Evolutionary conservation across 2,888 invertebrate species (phyloP).

Genomic region (Drosophila stalkeri): DNA sequence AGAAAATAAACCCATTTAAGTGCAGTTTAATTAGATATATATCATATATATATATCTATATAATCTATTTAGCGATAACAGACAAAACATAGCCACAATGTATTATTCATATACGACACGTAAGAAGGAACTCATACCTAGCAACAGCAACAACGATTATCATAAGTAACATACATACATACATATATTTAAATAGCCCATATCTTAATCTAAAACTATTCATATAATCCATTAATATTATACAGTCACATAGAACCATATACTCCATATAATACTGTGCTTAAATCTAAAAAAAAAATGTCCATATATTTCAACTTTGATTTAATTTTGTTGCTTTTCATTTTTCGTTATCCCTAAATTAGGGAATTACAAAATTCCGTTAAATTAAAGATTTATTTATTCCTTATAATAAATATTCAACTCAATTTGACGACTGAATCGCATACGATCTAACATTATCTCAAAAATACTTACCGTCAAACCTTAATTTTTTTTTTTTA

Average conservation of each 20-base stretch:
- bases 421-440: not conserved
- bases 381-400: not conserved
- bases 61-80: constrained; percentile 15
- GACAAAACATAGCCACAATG: constrained; percentile 60
- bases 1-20: constrained; percentile 11
- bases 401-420: not conserved
- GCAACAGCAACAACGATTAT: constrained; percentile 54
- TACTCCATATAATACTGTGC: not conserved
- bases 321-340: constrained; percentile 15
- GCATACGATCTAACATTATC: not conserved
- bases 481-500: not conserved
- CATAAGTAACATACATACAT: constrained; percentile 16
- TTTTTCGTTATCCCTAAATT: constrained; percentile 11
- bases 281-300: not conserved
- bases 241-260: not conserved
- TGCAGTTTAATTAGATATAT: constrained; percentile 26
- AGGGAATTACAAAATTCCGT: not conserved
- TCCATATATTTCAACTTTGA: constrained; percentile 5
- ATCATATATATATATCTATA: constrained; percentile 7
- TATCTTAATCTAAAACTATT: not conserved
- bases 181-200: not conserved
- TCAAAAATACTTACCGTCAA: not conserved
- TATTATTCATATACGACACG: constrained; percentile 58
- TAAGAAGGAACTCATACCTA: constrained; percentile 71
- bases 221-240: not conserved